A percentile compares a stretch with the other conserved stretches of the same genome.
phyloP scores from a whole-genome alignment of 2,797 vertebrate species.

The Crenichthys baileyi region DNA sequence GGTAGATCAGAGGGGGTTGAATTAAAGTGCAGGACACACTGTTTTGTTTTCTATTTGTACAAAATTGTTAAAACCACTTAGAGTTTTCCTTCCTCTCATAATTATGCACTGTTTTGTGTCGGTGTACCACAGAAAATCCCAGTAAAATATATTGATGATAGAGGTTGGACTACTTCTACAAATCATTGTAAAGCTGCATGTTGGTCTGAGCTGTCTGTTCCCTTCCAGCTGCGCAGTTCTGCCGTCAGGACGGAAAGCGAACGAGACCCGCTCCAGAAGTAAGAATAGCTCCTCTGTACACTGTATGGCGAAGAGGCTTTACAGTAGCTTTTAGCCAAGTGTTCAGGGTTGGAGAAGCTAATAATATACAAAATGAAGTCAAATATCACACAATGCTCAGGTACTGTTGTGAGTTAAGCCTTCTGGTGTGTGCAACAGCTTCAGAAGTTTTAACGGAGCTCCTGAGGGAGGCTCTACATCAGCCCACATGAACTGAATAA shows the following conservation, averaged over 20 bases:
- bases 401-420: conserved; percentile 68
- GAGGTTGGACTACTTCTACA: neutral
- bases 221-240: conserved; percentile 55
- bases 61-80: neutral
- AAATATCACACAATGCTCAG: conserved; percentile 65
- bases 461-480: conserved; percentile 61
- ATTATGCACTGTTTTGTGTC: neutral
- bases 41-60: too few relatives aligned
- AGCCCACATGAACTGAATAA: conserved; percentile 58
- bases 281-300: conserved; percentile 66
- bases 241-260: conserved; percentile 69
- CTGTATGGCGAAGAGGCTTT: conserved; percentile 68
- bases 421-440: conserved; percentile 53
- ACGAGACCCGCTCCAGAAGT: conserved; percentile 57
- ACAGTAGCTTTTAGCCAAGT: conserved; percentile 65
- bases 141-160: neutral
- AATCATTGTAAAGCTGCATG: neutral
- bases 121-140: neutral
- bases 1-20: neutral
- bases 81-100: neutral
- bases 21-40: neutral
- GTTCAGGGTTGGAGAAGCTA: conserved; percentile 67
- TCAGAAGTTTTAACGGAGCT: conserved; percentile 71
- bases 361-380: conserved; percentile 71
- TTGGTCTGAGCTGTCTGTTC: neutral